These are phyloP conservation scores for Eurystomus glaucurus DNA, from an alignment of 2,797 vertebrate species.

Conservation along the genomic window DNA sequence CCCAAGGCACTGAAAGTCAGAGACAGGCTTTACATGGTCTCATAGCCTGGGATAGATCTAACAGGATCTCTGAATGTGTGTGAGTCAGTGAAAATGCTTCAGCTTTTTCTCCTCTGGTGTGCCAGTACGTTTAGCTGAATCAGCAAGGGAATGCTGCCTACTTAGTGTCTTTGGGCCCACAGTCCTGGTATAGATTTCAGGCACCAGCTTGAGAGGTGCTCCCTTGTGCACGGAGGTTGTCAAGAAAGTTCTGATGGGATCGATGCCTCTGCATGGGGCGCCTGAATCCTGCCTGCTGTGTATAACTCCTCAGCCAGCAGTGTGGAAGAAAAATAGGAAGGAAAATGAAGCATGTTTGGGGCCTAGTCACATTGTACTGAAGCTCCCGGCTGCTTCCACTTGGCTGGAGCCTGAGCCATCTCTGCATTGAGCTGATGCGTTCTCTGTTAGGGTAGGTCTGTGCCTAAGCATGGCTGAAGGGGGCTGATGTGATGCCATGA, in stretches of 20 bases:
- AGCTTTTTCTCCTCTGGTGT: background rate
- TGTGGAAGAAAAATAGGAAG: background rate
- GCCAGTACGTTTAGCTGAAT: constrained; percentile 33
- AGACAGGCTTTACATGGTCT: background rate
- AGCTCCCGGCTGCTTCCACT: background rate
- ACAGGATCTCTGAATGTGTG: background rate
- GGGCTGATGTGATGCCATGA: fast-evolving
- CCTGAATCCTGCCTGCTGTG: fast-evolving
- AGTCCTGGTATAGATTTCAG: background rate
- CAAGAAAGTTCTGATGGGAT: background rate
- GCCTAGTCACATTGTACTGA: background rate
- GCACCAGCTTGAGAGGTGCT: background rate
- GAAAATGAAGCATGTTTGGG: background rate
- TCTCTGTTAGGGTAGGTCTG: background rate
- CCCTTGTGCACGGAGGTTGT: background rate
- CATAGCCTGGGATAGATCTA: background rate
- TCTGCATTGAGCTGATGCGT: background rate
- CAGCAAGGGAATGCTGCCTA: constrained; percentile 28
- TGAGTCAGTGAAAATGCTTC: constrained; percentile 54
- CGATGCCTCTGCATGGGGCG: fast-evolving
- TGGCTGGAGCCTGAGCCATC: background rate
- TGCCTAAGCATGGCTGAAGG: background rate
- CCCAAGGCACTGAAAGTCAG: background rate
- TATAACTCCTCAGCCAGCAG: fast-evolving
- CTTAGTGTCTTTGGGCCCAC: constrained; percentile 12